Evolutionary conservation across 2,113 vertebrate species (phyloP).

Genomic region (Telmatochromis brichardi): DNA sequence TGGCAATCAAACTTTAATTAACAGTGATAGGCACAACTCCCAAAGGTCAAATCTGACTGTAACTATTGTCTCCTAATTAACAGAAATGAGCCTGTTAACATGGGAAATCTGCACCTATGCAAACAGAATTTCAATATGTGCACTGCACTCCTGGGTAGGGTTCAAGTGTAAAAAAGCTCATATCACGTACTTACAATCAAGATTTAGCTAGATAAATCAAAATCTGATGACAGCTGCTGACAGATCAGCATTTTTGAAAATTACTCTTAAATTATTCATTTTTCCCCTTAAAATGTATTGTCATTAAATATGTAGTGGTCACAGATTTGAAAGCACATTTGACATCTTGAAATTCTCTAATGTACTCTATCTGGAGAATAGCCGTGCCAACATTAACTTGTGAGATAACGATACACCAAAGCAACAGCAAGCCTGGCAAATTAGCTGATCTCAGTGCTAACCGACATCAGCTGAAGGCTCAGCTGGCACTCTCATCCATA

Average conservation of each 20-base stretch:
- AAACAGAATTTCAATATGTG: background rate
- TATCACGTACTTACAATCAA: background rate
- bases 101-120: background rate
- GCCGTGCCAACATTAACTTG: background rate
- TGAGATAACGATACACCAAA: background rate
- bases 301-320: background rate
- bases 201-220: background rate
- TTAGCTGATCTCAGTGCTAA: background rate
- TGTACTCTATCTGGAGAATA: background rate
- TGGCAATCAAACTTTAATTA: conserved; percentile 16
- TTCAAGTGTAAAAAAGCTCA: background rate
- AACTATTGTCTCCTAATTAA: background rate
- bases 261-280: background rate
- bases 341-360: background rate
- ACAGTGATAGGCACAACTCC: conserved; percentile 3
- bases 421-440: background rate
- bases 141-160: background rate
- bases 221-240: background rate
- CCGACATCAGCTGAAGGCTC: background rate
- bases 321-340: background rate
- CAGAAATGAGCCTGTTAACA: background rate
- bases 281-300: background rate
- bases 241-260: background rate
- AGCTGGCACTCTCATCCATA: background rate
- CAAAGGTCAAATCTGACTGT: background rate